Conservation (phyloP, 2,113 vertebrate species). For the Oryzias curvinotus region DNA sequence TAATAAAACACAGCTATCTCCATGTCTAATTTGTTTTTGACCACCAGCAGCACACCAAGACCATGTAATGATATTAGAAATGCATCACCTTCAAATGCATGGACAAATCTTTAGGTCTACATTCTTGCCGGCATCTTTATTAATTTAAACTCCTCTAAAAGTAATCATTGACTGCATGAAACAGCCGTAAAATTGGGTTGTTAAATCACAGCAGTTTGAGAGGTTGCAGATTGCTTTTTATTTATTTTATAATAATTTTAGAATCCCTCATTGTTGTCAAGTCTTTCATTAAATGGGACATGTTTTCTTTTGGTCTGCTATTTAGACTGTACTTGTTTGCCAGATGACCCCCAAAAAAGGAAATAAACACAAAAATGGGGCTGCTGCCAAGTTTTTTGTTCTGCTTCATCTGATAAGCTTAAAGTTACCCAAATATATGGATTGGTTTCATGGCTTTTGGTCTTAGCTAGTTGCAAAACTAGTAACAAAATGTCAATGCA, state of each 20-base stretch:
- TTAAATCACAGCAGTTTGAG: conserved; percentile 23
- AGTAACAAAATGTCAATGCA: too few relatives aligned
- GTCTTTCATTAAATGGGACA: conserved; percentile 4
- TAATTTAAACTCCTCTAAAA: conserved; percentile 48
- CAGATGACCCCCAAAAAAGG: neutral
- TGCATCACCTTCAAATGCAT: too few relatives aligned
- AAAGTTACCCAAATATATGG: too few relatives aligned
- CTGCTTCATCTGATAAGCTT: too few relatives aligned
- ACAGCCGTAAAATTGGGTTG: conserved; percentile 1
- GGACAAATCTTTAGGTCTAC: conserved; percentile 5
- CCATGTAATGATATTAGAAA: conserved; percentile 28
- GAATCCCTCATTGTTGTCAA: conserved; percentile 13
- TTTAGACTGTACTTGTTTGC: neutral
- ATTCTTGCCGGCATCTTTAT: conserved; percentile 31
- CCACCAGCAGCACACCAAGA: conserved; percentile 39
- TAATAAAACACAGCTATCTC: conserved; percentile 18
- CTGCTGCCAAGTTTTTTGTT: neutral
- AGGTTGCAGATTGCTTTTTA: conserved; percentile 38
- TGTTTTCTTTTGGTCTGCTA: conserved; percentile 9
- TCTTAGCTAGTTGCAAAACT: too few relatives aligned
- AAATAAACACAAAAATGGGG: neutral
- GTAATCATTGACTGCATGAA: conserved; percentile 50
- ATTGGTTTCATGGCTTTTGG: too few relatives aligned
- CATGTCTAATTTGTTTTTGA: conserved; percentile 43
- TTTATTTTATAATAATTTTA: conserved; percentile 27